Base-by-base conservation (phyloP, 2,888 invertebrate genomes). In the Tortricodes alternella region DNA sequence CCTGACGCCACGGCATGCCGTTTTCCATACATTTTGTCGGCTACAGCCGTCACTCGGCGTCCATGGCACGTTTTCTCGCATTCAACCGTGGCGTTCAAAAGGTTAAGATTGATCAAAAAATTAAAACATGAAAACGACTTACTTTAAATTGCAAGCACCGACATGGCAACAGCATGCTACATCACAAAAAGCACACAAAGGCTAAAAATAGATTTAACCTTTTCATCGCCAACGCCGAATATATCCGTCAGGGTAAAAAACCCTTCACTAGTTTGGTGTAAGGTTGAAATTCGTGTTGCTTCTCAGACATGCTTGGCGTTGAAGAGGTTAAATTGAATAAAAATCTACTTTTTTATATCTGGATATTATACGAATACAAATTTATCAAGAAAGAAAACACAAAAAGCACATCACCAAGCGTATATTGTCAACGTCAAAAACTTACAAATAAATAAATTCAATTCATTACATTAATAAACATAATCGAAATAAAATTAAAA, bases 391-490 rank as follows among this genome's bases (percentile, higher is more conserved):
- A 75, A 67, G 66, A 79, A 83, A 81, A 81, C 66, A 78, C 74
- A 74, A 59, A 76, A 80, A 74, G 77, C 79, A 81, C 74, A 68
- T 83, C 81, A 83, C 78, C 83, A 85, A 85, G 83, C 86, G 74
- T 89, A 86, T 89, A 89, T 43, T 80, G 78, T 86, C 85, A 88
- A 86, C 83, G 80, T 80, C 76, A 76, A 73, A n/a, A 76, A 76
- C 80, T 83, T 84, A 81, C 57, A 73, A 84, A 86, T 85, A 88
- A 86, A 85, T 85, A 82, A 82, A 50, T 37, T 44, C 55, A 49
- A 56, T 35, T 71, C 63, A 67, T 70, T 59, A 64, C 61, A 65
- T 64, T 65, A 64, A 66, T 65, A 69, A 62, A 55, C 60, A 60
- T 57, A 52, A 59, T 59, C 53, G 39, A 58, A 11, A 5, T 23